Evolutionary conservation across 2,888 invertebrate species (phyloP), one percentile per base, ranked within the genome.

Genomic region (Thecocarcelia acutangulata): DNA sequence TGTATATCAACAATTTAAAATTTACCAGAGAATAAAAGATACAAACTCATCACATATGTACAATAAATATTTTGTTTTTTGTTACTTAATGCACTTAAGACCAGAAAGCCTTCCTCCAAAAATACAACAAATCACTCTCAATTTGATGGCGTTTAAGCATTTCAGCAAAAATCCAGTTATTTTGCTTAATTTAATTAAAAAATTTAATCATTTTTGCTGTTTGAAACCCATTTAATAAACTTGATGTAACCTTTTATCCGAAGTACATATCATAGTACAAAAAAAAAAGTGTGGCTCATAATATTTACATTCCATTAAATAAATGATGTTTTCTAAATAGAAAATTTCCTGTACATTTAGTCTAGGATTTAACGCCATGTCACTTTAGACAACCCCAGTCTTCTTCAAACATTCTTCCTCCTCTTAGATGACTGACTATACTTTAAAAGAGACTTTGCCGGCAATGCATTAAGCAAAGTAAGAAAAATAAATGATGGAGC

Each of bases 271-370:
- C n/a, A n/a, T n/a, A n/a, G n/a, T n/a, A n/a, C n/a, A n/a, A n/a
- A n/a, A n/a, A n/a, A 59, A 54, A n/a, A 69, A 56, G 56, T 56
- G 13, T 46, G 19, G 5, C 40, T n/a, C 19, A 54, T 24, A 69
- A 80, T 73, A 83, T 83, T 80, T 83, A 69, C 77, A 83, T 80
- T 74, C 77, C 83, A 83, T 80, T 80, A 83, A 80, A 70, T 80
- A 80, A 83, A 83, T 80, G 69, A 83, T 70, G 74, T 74, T 72
- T 75, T 61, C 59, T 69, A 75, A 82, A 82, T 78, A 56, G 66
- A 78, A 70, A 63, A 66, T 75, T 81, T 75, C 68, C 80, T 64
- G 83, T 75, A 76, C 75, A 80, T 80, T 78, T 80, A 74, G 77
- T 74, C 79, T 68, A 64, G 77, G 56, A 74, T 83, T 73, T 72